Evolutionary conservation across 2,888 invertebrate species (phyloP), one percentile per base, ranked within the genome.

Genomic region (Alitta virens): DNA sequence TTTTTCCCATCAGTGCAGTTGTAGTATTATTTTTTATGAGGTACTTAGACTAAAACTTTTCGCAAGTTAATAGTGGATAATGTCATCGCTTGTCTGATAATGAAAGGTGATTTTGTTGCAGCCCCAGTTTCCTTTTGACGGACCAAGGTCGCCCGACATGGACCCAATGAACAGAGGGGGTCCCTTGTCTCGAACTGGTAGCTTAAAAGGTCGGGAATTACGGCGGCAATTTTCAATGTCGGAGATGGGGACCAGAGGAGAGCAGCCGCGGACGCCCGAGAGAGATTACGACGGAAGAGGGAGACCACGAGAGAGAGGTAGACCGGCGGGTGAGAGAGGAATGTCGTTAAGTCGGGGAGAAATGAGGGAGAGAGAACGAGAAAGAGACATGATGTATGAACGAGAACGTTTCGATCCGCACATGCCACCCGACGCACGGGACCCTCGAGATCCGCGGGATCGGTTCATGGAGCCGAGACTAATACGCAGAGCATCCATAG

Each of bases 161-260:
- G 33, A 33, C n/a, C n/a, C n/a, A n/a, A n/a, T n/a, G 5, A 33
- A 7, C 7, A 33, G 33, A 33, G 33, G 46, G 3, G 46, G 3
- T 46, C 46, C 46, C 5, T 21, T 74, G 21, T 52, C 64, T 25
- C 71, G 75, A 7, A 71, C 73, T 49, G 73, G 75, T 52, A 76
- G 75, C 59, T 33, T 74, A 33, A 75, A 75, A 64, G 74, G 76
- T 38, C 73, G 73, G 53, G 76, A 76, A 68, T 72, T 78, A 53
- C 74, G 73, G 60, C 70, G 78, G 46, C 78, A 79, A 68, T 76
- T 73, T 67, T 78, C 78, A 42, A 71, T 73, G 72, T 69, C 75
- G 46, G 78, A 77, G 66, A 74, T 55, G 56, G 50, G 49, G 3
- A 43, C 21, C 24, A 23, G 14, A 25, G 43, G 43, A 24, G 14